These are phyloP conservation scores for Strigamia maritima DNA, from an alignment of 2,888 invertebrate genomes.

Conservation along the genomic window DNA sequence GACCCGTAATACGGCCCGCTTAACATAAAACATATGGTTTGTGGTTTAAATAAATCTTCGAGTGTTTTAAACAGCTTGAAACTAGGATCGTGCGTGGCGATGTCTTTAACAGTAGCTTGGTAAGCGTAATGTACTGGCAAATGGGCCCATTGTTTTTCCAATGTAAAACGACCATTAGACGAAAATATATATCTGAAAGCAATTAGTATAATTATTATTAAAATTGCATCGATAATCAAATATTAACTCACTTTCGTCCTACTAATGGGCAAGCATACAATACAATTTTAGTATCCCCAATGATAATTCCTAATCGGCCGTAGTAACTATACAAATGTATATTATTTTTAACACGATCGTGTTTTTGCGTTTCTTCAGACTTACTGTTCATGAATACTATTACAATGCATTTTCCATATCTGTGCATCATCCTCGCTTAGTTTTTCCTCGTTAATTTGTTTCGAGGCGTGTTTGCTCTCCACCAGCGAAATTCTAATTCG, in stretches of 20 bases:
- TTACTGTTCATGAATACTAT: slow-evolving; percentile 38
- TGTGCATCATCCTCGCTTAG: slow-evolving; percentile 11
- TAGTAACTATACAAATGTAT: slow-evolving; percentile 54
- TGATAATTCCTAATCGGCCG: slow-evolving; percentile 72
- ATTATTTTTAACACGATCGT: neutral
- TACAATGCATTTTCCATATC: slow-evolving; percentile 35
- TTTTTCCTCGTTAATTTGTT: slow-evolving; percentile 13
- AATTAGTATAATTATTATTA: neutral
- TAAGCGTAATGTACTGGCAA: slow-evolving; percentile 50
- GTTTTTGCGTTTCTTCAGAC: neutral
- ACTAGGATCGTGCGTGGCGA: slow-evolving; percentile 54
- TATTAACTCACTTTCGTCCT: slow-evolving; percentile 61
- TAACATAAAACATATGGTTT: slow-evolving; percentile 70
- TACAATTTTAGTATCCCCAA: slow-evolving; percentile 62
- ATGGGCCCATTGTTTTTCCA: slow-evolving; percentile 70
- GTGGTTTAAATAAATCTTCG: slow-evolving; percentile 66
- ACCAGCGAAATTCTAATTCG: neutral
- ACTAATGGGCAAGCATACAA: slow-evolving; percentile 69
- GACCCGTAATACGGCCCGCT: slow-evolving; percentile 77
- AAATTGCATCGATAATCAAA: neutral
- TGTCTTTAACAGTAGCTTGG: slow-evolving; percentile 42
- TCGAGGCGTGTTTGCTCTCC: neutral
- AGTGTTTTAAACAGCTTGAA: slow-evolving; percentile 55
- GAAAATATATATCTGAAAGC: slow-evolving; percentile 50
- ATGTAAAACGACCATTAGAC: slow-evolving; percentile 61